Conservation (phyloP, 2,888 invertebrate species). For the Serripes groenlandicus region DNA sequence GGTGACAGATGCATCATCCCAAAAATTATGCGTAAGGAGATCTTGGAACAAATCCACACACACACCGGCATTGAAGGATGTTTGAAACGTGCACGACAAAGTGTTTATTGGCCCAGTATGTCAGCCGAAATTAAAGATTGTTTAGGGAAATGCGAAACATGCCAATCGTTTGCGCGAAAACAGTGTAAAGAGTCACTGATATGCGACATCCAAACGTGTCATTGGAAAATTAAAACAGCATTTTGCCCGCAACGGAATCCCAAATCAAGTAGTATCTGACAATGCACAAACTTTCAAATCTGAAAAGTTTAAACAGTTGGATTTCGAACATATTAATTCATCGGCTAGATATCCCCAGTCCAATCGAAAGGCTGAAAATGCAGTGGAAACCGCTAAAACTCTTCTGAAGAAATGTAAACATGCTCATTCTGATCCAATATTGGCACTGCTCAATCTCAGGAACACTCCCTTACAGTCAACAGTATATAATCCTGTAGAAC, state of each 20-base stretch:
- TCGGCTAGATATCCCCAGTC: constrained; percentile 26
- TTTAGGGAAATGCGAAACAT: constrained; percentile 44
- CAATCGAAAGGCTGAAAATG: constrained; percentile 50
- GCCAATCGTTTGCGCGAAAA: constrained; percentile 22
- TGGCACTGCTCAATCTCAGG: constrained; percentile 40
- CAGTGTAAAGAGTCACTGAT: constrained; percentile 52
- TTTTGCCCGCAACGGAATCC: constrained; percentile 37
- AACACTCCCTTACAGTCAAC: constrained; percentile 40
- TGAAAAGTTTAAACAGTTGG: constrained; percentile 33
- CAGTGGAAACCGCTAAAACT: constrained; percentile 47
- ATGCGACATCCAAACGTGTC: constrained; percentile 23
- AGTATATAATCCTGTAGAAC: constrained; percentile 32
- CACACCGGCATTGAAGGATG: constrained; percentile 45
- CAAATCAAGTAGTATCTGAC: constrained; percentile 35
- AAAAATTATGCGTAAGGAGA: constrained; percentile 34
- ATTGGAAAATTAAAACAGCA: constrained; percentile 51
- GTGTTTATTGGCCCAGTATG: constrained; percentile 51
- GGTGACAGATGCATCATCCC: constrained; percentile 44
- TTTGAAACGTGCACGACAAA: constrained; percentile 36
- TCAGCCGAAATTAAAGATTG: constrained; percentile 30
- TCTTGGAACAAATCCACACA: constrained; percentile 39
- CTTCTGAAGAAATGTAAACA: constrained; percentile 50
- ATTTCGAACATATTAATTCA: constrained; percentile 37
- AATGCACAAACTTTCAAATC: constrained; percentile 42
- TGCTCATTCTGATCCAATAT: constrained; percentile 32